A percentile compares a stretch with the other conserved stretches of the same genome.
Conservation (phyloP, 2,888 invertebrate genomes). For the Drosophila paranaensis region DNA sequence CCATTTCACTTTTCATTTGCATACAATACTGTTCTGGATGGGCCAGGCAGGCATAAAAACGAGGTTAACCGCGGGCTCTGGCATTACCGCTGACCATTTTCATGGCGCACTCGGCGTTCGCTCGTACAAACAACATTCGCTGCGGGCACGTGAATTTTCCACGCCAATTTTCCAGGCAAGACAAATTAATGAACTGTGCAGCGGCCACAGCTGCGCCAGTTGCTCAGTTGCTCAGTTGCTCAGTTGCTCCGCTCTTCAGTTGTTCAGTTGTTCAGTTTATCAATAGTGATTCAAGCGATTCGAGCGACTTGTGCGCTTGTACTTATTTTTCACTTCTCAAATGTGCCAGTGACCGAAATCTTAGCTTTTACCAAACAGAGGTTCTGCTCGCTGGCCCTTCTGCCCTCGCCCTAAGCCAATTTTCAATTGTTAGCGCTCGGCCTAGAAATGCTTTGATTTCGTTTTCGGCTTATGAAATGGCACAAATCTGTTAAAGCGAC, state of each 20-base stretch:
- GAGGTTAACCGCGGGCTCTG: conserved; percentile 61
- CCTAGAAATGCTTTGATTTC: conserved; percentile 62
- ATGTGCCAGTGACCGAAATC: conserved; percentile 79
- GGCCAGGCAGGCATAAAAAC: conserved; percentile 52
- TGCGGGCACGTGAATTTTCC: conserved; percentile 62
- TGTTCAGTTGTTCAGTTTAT: conserved; percentile 27
- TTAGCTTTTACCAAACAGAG: conserved; percentile 66
- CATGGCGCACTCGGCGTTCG: conserved; percentile 37
- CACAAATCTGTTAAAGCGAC: conserved; percentile 57
- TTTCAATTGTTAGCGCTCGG: conserved; percentile 61
- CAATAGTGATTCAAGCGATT: conserved; percentile 41
- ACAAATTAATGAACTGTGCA: conserved; percentile 71
- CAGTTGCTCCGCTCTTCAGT: conserved; percentile 22
- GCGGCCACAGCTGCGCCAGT: conserved; percentile 62
- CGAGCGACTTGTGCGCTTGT: conserved; percentile 34
- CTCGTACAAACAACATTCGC: conserved; percentile 53
- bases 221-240: conserved; percentile 32
- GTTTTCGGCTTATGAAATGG: conserved; percentile 65
- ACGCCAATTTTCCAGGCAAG: conserved; percentile 66
- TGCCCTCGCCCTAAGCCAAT: conserved; percentile 27
- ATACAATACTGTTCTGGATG: conserved; percentile 70
- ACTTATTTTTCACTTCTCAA: conserved; percentile 37
- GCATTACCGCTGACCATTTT: conserved; percentile 50
- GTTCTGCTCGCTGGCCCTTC: conserved; percentile 25
- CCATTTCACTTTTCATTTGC: conserved; percentile 78